Evolutionary conservation across 2,797 vertebrate genomes (phyloP), one percentile per base, ranked within the genome.

Genomic region (Sebastes itinus): DNA sequence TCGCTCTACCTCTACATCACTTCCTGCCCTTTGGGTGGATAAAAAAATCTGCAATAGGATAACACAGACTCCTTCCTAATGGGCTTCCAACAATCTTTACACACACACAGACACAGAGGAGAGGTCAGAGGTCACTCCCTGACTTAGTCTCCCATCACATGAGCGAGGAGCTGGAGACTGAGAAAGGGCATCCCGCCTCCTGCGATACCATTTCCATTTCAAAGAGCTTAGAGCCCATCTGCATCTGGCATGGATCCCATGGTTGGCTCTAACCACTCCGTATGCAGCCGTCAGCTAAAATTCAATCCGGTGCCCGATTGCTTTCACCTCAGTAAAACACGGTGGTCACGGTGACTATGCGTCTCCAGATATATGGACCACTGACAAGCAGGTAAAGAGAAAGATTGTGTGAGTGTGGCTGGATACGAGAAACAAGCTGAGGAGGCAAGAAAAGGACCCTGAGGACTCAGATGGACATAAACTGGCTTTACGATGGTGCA

Each of bases 201-300:
- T 52, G 49, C 49, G 61, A 79, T 2, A 61, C 13, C 78, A 90
- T 93, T 92, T 88, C 83, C 89, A 92, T 90, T 92, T 92, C 90
- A 92, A 88, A 92, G 75, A 85, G 85, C 71, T 84, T 14, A 72
- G 60, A 73, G 35, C 69, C 58, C 59, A 80, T 85, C 81, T 82
- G 88, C 75, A 90, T 89, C 70, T 86, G 82, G 84, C 87, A 68
- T 20, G 23, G 56, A 77, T 87, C 73, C 80, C n/a, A 25, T 6
- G 7, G 20, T 38, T 30, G 77, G 77, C 42, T 76, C 28, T 6
- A 42, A 59, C 63, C 52, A 25, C 75, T 76, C 27, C n/a, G 28
- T 64, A 58, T 3, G 3, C 68, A 56, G 76, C 20, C 1, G 75
- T 62, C 68, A 23, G 74, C 63, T 62, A 68, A 83, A 64, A 82